A percentile compares a stretch with the other conserved stretches of the same genome.
These are phyloP conservation scores for Noctua pronuba DNA, from an alignment of 2,888 invertebrate genomes.

Conservation along the genomic window DNA sequence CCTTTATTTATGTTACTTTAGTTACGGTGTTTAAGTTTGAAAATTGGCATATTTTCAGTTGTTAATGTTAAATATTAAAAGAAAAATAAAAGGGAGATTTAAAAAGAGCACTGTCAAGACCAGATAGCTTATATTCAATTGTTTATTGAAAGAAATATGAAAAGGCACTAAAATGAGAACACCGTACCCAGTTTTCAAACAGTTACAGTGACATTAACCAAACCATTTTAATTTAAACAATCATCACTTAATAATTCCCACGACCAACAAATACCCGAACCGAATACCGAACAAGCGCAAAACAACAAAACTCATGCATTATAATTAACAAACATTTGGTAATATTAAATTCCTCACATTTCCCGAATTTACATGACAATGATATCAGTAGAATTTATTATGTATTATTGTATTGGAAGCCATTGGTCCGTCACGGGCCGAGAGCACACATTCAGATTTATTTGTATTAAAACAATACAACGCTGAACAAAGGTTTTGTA, in stretches of 20 bases:
- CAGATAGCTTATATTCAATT: background rate
- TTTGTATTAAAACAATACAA: slow-evolving; percentile 68
- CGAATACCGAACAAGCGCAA: slow-evolving; percentile 15
- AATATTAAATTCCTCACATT: slow-evolving; percentile 59
- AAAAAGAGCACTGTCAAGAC: background rate
- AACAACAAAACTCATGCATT: slow-evolving; percentile 36
- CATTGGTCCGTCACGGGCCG: slow-evolving; percentile 58
- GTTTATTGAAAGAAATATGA: background rate
- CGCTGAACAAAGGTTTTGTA: slow-evolving; percentile 57
- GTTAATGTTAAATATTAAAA: background rate
- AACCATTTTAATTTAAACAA: slow-evolving; percentile 29
- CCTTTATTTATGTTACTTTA: slow-evolving; percentile 45
- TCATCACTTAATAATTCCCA: background rate
- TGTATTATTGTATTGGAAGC: slow-evolving; percentile 61
- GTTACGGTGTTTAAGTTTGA: background rate
- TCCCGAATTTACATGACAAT: slow-evolving; percentile 66
- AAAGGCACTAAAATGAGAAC: background rate
- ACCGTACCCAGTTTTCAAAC: background rate
- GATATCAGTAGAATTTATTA: slow-evolving; percentile 61
- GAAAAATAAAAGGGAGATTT: background rate
- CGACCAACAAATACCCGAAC: slow-evolving; percentile 3
- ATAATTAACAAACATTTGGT: slow-evolving; percentile 57
- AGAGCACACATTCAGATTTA: slow-evolving; percentile 57
- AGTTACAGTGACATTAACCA: background rate
- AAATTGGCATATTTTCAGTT: background rate